Conservation (phyloP, 2,797 vertebrate species). For the Poecilia picta region DNA sequence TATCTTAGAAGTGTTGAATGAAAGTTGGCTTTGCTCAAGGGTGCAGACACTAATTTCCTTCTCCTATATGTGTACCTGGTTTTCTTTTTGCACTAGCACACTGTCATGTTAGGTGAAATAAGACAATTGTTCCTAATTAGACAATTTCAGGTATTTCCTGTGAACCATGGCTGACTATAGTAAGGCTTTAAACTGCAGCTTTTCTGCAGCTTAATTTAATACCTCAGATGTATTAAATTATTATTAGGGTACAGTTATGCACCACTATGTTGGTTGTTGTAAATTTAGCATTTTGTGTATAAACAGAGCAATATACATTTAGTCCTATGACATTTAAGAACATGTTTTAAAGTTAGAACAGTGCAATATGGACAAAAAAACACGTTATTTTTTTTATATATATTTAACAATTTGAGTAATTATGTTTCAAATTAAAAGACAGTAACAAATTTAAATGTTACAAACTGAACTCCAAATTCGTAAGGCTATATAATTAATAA, state of each 20-base stretch:
- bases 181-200: background rate
- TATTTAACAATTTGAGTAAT: no score
- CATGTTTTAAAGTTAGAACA: background rate
- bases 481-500: no score
- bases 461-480: no score
- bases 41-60: background rate
- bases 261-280: background rate
- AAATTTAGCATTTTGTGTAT: background rate
- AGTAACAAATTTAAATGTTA: no score
- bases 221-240: background rate
- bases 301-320: background rate
- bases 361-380: no score
- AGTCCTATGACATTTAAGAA: background rate
- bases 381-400: no score
- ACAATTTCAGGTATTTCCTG: background rate
- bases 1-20: background rate
- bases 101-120: background rate
- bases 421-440: no score
- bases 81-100: background rate
- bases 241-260: background rate
- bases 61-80: background rate
- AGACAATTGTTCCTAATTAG: background rate
- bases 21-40: constrained; percentile 1
- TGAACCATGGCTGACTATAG: background rate
- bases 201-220: background rate